Evolutionary conservation across 2,113 vertebrate species (phyloP).

Genomic region (Genyomyrus donnyi): DNA sequence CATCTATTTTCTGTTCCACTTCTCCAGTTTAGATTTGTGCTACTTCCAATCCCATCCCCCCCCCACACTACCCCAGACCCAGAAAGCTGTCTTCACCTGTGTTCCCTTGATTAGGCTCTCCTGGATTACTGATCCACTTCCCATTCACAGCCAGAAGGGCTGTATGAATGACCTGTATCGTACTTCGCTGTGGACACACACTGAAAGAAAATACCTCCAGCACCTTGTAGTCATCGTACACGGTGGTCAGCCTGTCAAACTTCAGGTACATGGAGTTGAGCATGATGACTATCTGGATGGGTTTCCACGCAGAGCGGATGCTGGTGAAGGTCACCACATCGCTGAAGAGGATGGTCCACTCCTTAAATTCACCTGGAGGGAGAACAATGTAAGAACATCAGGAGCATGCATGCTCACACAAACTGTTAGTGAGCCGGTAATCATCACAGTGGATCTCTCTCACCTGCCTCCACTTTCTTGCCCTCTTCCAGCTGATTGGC

Average conservation of each 20-base stretch:
- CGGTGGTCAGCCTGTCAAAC: conserved; percentile 61
- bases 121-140: neutral
- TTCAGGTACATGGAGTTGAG: conserved; percentile 68
- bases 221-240: conserved; percentile 72
- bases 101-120: neutral
- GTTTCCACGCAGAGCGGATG: conserved; percentile 65
- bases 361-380: conserved; percentile 61
- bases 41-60: neutral
- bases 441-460: neutral
- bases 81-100: neutral
- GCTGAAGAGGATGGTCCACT: conserved; percentile 67
- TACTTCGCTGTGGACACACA: neutral
- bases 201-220: neutral
- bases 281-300: conserved; percentile 63
- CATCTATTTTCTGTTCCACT: neutral
- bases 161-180: neutral
- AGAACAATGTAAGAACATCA: neutral
- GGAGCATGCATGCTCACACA: neutral
- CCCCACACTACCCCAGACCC: too few species aligned
- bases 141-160: neutral
- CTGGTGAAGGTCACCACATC: conserved; percentile 70
- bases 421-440: neutral
- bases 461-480: conserved; percentile 60
- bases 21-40: conserved; percentile 62
- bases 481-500: conserved; percentile 69